Conservation (phyloP, 2,888 invertebrate species). For the Macrophya annulata region DNA sequence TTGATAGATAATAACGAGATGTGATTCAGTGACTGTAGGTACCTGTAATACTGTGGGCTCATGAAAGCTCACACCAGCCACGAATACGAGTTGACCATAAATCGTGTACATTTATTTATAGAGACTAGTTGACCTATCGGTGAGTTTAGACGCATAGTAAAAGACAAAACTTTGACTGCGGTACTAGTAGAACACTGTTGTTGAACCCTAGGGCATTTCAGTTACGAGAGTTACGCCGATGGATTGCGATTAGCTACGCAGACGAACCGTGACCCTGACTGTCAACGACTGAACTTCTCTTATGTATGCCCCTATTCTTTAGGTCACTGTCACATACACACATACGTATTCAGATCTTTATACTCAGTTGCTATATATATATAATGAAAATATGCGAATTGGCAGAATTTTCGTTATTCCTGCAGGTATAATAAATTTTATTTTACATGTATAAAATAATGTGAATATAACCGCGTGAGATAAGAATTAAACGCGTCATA, state of each 20-base stretch:
- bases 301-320: constrained; percentile 13
- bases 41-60: not conserved
- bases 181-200: not conserved
- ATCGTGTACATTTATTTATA: not conserved
- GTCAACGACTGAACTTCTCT: constrained; percentile 30
- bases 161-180: not conserved
- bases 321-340: constrained; percentile 11
- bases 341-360: not conserved
- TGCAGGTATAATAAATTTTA: no score
- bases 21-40: not conserved
- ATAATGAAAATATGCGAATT: not conserved
- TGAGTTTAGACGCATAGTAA: not conserved
- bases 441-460: not conserved
- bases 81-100: not conserved
- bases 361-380: no score
- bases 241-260: constrained; percentile 32
- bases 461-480: no score
- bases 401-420: not conserved
- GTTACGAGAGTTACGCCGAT: constrained; percentile 46
- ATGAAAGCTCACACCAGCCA: not conserved
- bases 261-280: constrained; percentile 50
- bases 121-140: not conserved
- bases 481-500: not conserved
- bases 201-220: constrained; percentile 34
- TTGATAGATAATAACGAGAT: not conserved